These are phyloP conservation scores for Salminus brasiliensis DNA, from an alignment of 2,113 vertebrate genomes.

Conservation along the genomic window DNA sequence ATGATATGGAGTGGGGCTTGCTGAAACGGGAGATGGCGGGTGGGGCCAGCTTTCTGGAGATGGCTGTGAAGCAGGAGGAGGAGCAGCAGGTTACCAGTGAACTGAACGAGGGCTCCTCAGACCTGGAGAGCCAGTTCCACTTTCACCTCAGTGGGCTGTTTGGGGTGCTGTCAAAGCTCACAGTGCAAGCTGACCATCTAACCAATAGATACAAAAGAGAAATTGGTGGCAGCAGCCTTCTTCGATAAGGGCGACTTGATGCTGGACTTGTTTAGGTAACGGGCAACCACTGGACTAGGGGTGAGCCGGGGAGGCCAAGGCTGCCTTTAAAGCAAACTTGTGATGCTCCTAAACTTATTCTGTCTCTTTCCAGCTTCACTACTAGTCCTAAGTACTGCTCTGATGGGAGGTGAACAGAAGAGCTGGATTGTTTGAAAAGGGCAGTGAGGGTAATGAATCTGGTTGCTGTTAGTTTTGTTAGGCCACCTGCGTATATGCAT, in stretches of 20 bases:
- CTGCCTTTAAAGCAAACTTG: neutral
- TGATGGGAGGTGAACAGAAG: neutral
- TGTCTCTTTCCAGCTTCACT: neutral
- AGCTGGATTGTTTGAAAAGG: neutral
- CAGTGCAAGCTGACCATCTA: constrained; percentile 75
- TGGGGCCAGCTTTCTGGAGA: constrained; percentile 74
- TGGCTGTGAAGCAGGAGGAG: constrained; percentile 75
- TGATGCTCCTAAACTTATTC: neutral
- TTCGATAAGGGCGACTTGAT: constrained; percentile 64
- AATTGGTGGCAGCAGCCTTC: constrained; percentile 76
- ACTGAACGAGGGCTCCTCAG: constrained; percentile 52
- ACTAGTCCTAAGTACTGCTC: neutral
- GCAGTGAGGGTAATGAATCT: neutral
- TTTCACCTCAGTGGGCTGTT: constrained; percentile 80
- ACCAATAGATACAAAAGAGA: constrained; percentile 81
- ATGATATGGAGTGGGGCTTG: constrained; percentile 82
- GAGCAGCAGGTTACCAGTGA: constrained; percentile 53
- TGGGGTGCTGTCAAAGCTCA: constrained; percentile 80
- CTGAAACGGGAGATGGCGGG: constrained; percentile 73
- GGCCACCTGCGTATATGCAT: too few species aligned
- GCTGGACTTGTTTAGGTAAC: neutral
- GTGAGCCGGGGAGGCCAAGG: neutral
- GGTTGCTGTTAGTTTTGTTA: neutral
- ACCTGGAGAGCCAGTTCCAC: constrained; percentile 79
- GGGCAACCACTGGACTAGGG: neutral